Evolutionary conservation across 2,797 vertebrate species (phyloP).

Genomic region (Micromesistius poutassou): DNA sequence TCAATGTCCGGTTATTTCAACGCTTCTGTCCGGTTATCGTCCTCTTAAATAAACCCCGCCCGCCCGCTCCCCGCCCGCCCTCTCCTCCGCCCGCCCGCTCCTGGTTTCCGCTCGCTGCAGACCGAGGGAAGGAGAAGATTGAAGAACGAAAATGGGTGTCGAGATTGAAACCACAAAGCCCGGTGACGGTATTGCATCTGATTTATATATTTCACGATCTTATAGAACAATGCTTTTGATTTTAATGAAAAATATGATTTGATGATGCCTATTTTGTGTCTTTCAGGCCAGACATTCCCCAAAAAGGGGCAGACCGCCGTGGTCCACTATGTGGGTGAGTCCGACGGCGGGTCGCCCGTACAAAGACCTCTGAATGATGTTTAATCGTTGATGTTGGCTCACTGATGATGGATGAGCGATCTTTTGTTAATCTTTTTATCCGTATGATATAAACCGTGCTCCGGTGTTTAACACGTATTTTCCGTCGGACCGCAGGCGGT

Average conservation of each 20-base stretch:
- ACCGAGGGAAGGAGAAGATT: slow-evolving; percentile 37
- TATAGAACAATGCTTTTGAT: neutral
- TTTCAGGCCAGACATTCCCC: slow-evolving; percentile 84
- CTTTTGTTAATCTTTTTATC: too few relatives aligned
- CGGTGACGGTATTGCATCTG: slow-evolving; percentile 76
- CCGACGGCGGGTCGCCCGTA: neutral
- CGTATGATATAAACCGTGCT: too few relatives aligned
- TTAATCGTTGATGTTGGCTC: neutral
- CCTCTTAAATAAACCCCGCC: neutral
- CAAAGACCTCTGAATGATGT: neutral
- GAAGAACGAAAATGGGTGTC: slow-evolving; percentile 79
- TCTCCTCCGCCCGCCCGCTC: neutral
- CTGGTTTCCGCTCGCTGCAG: slow-evolving; percentile 41
- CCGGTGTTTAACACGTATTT: too few relatives aligned
- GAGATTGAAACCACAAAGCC: slow-evolving; percentile 82
- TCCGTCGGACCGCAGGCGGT: too few relatives aligned
- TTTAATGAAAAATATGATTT: neutral
- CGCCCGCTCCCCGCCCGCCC: slow-evolving; percentile 9
- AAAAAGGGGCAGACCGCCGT: slow-evolving; percentile 88
- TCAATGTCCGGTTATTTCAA: too few relatives aligned
- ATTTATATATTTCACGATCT: neutral
- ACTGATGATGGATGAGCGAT: too few relatives aligned
- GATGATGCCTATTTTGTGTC: slow-evolving; percentile 8
- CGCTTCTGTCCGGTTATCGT: too few relatives aligned
- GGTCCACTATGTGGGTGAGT: slow-evolving; percentile 92